phyloP scores from a whole-genome alignment of 2,888 invertebrate species.

The Hyposoter didymator region DNA sequence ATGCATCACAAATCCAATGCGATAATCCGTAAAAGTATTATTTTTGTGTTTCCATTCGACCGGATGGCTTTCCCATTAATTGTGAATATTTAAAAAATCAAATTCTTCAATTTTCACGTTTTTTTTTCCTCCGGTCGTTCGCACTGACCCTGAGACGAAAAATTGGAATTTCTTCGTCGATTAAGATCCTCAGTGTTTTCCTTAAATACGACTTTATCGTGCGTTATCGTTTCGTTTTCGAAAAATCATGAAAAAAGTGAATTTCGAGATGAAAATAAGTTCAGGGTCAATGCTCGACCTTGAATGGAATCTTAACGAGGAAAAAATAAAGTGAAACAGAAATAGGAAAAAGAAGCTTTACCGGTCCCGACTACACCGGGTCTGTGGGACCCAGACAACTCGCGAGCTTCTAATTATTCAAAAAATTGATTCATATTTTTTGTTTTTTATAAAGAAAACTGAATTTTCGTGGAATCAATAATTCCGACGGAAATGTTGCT shows the following conservation, averaged over 20 bases:
- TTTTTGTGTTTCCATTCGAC: not conserved
- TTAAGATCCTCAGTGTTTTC: too few species aligned
- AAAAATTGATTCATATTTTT: not conserved
- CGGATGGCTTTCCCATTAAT: not conserved
- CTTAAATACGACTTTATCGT: too few species aligned
- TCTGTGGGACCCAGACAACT: not conserved
- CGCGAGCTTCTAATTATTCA: not conserved
- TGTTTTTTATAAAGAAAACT: not conserved
- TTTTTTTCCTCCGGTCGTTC: too few species aligned
- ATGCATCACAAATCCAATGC: not conserved
- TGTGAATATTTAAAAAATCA: not conserved
- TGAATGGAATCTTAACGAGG: too few species aligned
- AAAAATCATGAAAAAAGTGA: too few species aligned
- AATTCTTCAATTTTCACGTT: not conserved
- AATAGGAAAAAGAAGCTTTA: not conserved
- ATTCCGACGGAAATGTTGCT: not conserved
- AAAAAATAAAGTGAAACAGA: not conserved
- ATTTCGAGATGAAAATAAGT: too few species aligned
- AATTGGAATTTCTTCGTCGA: too few species aligned
- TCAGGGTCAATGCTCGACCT: too few species aligned
- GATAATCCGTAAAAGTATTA: not conserved
- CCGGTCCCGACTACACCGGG: not conserved
- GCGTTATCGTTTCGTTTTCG: too few species aligned
- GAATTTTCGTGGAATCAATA: not conserved
- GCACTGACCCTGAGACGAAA: too few species aligned